phyloP scores from a whole-genome alignment of 2,888 invertebrate species.

The Hypercompe scribonia region DNA sequence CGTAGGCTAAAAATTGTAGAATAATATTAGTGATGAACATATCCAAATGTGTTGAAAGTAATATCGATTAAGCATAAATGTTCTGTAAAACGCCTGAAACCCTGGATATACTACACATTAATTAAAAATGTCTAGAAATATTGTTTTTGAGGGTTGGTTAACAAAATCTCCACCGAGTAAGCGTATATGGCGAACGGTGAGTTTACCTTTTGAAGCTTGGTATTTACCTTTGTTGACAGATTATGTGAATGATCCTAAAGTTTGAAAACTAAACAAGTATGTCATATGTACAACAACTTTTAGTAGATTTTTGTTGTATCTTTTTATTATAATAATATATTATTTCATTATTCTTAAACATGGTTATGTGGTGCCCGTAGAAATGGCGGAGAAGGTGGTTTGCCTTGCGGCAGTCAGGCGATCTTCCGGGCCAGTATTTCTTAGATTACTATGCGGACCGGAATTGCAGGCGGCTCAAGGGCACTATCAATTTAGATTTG shows the following conservation, averaged over 20 bases:
- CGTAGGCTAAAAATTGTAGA: conserved; percentile 17
- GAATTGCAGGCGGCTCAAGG: conserved; percentile 94
- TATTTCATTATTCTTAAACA: conserved; percentile 37
- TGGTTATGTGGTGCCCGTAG: conserved; percentile 78
- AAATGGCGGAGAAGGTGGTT: conserved; percentile 99
- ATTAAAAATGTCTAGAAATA: conserved; percentile 86
- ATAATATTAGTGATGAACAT: conserved; percentile 16
- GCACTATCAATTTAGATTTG: conserved; percentile 96
- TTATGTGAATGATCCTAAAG: conserved; percentile 45
- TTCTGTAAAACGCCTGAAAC: background rate
- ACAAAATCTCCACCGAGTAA: conserved; percentile 98
- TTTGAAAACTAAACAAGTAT: background rate
- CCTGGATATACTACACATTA: conserved; percentile 5
- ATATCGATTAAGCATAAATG: conserved; percentile 15
- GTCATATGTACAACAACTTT: background rate
- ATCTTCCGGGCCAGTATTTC: conserved; percentile 97
- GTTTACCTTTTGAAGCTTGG: conserved; percentile 73
- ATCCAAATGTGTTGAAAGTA: conserved; percentile 12
- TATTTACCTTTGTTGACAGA: conserved; percentile 72
- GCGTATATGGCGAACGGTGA: conserved; percentile 97
- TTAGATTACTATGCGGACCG: conserved; percentile 97
- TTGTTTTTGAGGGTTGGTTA: conserved; percentile 97
- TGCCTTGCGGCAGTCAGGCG: conserved; percentile 95
- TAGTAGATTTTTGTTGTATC: background rate
- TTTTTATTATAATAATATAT: conserved; percentile 7